phyloP scores from a whole-genome alignment of 2,888 invertebrate genomes.

The Chloromyia formosa region DNA sequence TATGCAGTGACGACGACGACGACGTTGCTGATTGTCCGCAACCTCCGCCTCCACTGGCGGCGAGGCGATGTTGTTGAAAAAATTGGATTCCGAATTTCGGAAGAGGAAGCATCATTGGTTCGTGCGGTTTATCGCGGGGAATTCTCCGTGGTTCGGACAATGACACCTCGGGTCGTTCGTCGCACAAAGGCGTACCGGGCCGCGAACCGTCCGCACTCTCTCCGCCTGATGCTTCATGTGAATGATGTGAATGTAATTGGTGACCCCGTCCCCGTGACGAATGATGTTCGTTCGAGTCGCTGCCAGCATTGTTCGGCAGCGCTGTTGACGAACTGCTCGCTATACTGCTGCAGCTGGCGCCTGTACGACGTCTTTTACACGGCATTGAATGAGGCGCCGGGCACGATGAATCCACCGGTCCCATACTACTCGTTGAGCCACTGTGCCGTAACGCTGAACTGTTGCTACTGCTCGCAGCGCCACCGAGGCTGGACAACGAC shows the following conservation, averaged over 20 bases:
- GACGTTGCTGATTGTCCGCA: conserved; percentile 34
- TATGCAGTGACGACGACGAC: conserved; percentile 52
- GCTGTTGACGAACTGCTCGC: conserved; percentile 44
- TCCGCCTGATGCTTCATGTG: conserved; percentile 68
- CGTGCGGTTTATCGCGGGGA: conserved; percentile 70
- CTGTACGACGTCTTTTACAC: conserved; percentile 68
- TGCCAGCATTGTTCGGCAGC: conserved; percentile 59
- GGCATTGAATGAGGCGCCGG: conserved; percentile 56
- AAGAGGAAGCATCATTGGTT: conserved; percentile 83
- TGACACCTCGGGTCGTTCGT: conserved; percentile 78
- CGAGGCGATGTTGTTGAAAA: conserved; percentile 63
- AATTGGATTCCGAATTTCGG: conserved; percentile 87
- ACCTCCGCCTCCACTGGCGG: conserved; percentile 53
- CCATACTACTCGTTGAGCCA: conserved; percentile 20
- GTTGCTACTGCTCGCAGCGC: neutral
- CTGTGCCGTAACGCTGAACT: conserved; percentile 21
- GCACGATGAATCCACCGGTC: conserved; percentile 18
- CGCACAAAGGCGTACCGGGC: conserved; percentile 86
- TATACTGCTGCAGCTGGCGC: conserved; percentile 53
- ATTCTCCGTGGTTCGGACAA: conserved; percentile 80
- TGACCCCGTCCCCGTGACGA: conserved; percentile 65
- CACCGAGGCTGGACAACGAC: neutral
- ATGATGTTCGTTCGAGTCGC: conserved; percentile 62
- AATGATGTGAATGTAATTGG: conserved; percentile 66
- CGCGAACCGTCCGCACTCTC: conserved; percentile 77